Conservation (phyloP, 2,888 invertebrate species). For the Cryptocephalus primarius region DNA sequence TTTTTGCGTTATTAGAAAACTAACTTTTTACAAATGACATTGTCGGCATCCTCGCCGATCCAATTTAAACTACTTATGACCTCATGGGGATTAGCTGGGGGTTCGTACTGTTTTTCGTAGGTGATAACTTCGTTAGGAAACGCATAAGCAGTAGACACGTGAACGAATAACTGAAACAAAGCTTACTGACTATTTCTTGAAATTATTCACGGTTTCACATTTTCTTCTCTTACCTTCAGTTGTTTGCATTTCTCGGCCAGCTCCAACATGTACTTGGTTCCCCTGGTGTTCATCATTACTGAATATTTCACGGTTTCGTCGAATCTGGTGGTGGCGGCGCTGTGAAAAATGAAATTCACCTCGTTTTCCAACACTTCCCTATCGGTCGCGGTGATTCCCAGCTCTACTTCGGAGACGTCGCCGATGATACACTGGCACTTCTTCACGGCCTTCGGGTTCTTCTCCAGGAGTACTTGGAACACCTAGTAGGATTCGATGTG, state of each 20-base stretch:
- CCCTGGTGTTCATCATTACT: conserved; percentile 51
- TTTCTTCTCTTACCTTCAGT: conserved; percentile 34
- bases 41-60: conserved; percentile 15
- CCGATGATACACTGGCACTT: conserved; percentile 45
- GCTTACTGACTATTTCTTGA: conserved; percentile 1
- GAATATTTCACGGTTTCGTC: conserved; percentile 53
- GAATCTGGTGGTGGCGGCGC: conserved; percentile 63
- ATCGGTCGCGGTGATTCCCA: conserved; percentile 39
- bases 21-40: neutral
- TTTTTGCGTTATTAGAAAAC: too few relatives aligned
- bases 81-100: conserved; percentile 32
- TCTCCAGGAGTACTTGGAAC: conserved; percentile 57
- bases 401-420: conserved; percentile 37
- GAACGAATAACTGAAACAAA: conserved; percentile 46
- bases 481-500: conserved; percentile 43
- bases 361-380: conserved; percentile 39
- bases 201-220: neutral
- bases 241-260: conserved; percentile 26
- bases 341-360: conserved; percentile 55
- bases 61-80: conserved; percentile 19
- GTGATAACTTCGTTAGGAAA: conserved; percentile 69
- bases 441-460: conserved; percentile 41
- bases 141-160: conserved; percentile 87
- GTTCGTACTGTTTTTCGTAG: conserved; percentile 70
- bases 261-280: conserved; percentile 27